Base-by-base conservation (phyloP, 2,113 vertebrate species). In the Phalacrocorax aristotelis region DNA sequence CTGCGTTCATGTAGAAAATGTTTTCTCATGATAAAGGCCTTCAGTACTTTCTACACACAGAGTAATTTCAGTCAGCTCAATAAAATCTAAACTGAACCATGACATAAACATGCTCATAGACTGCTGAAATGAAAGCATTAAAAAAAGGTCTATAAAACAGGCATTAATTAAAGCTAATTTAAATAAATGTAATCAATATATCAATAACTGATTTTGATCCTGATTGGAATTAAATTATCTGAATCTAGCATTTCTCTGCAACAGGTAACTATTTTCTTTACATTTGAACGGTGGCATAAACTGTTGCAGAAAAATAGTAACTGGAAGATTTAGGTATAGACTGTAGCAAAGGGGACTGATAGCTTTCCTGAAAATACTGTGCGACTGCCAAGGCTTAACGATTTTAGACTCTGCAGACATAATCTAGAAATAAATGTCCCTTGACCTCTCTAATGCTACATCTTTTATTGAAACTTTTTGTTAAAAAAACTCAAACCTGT, bases 1-100 rank as follows among this genome's bases (percentile, higher is more conserved):
- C 61, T 95, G 61, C 87, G 80, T 74, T 95, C 68, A 83, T 86
- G 72, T 80, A 83, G 49, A 97, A 93, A 83, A 94, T 69, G 36
- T 71, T 70, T 87, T 62, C 69, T 91, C 60, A 82, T 52, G 38
- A 85, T 57, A 81, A 96, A 83, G 77, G 29, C n/a, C 77, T 97
- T 96, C 89, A 96, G 54, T 86, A 83, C 72, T 93, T 78, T 90
- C 6, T 88, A 66, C 70, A 86, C 18, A 10, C 69, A 72, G 42
- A 92, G 60, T 57, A 58, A 97, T 82, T 96, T 91, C 44, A 65
- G 36, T 32, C 44, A 81, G 62, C 26, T 85, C 96, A 97, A 83
- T 75, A 95, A 93, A 97, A 95, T 36, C 83, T 96, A 83, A 96
- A 70, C 64, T 79, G 75, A 96, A 77, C 46, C 83, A 87, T 85